Conservation (phyloP, 2,113 vertebrate genomes). For the Sarotherodon lohbergeri region DNA sequence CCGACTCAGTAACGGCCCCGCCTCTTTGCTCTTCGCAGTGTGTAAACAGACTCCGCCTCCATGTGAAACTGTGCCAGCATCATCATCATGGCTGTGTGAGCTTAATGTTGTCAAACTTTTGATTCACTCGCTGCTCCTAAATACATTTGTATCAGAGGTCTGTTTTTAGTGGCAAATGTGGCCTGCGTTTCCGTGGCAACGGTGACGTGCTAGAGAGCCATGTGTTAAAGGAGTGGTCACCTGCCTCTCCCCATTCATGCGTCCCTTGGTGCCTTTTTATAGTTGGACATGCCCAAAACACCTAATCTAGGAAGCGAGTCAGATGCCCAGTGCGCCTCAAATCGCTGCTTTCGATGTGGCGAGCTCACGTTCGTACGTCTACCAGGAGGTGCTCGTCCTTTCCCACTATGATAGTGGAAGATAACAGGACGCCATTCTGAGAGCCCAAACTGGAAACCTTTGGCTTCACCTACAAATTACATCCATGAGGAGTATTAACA, state of each 20-base stretch:
- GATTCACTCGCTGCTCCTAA: not conserved
- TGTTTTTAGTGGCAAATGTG: not conserved
- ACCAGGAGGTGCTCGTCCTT: not conserved
- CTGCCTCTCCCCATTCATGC: accelerated
- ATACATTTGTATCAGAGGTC: too few relatives aligned
- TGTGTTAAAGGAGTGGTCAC: not conserved
- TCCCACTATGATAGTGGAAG: not conserved
- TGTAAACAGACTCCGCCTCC: not conserved
- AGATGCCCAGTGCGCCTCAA: not conserved
- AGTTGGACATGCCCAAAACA: not conserved
- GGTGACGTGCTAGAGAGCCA: accelerated
- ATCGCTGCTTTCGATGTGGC: not conserved
- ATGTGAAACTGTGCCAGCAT: not conserved
- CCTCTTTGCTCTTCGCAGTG: not conserved
- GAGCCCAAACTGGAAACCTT: not conserved
- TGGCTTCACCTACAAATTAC: not conserved
- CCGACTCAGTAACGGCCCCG: not conserved
- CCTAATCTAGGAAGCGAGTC: not conserved
- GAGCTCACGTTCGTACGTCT: not conserved
- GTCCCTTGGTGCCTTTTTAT: not conserved
- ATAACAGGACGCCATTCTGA: not conserved
- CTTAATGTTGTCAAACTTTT: not conserved
- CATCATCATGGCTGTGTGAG: not conserved
- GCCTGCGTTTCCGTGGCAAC: not conserved
- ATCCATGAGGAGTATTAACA: not conserved